These are phyloP conservation scores for Harpalus rubripes DNA, from an alignment of 2,888 invertebrate genomes.

Conservation along the genomic window DNA sequence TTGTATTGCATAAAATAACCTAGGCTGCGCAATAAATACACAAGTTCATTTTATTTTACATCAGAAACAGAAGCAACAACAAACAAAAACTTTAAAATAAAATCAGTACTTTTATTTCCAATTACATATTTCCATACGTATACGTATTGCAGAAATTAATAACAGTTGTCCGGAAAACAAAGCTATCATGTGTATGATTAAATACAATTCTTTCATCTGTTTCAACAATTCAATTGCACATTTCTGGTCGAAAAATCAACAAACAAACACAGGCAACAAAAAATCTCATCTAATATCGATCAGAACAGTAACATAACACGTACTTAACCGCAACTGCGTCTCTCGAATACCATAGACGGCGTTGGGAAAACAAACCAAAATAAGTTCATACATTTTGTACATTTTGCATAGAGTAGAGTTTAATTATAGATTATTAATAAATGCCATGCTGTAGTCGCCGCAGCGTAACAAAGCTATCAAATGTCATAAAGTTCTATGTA, in stretches of 20 bases:
- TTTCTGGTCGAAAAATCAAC: neutral
- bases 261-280: neutral
- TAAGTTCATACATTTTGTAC: neutral
- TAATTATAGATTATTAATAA: neutral
- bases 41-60: no score
- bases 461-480: no score
- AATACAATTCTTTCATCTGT: neutral
- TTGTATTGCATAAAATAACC: no score
- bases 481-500: no score
- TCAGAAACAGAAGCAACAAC: no score
- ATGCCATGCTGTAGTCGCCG: neutral
- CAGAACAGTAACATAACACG: neutral
- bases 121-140: neutral
- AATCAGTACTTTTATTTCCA: neutral
- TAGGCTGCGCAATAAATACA: no score
- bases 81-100: neutral
- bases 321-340: constrained; percentile 4
- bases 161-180: neutral
- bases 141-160: neutral
- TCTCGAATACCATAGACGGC: neutral
- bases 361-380: neutral
- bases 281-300: constrained; percentile 3
- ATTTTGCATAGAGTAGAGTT: neutral
- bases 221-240: constrained; percentile 6
- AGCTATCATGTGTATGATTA: constrained; percentile 6